These are phyloP conservation scores for Byasa hedistus DNA, from an alignment of 2,888 invertebrate species.

Conservation along the genomic window DNA sequence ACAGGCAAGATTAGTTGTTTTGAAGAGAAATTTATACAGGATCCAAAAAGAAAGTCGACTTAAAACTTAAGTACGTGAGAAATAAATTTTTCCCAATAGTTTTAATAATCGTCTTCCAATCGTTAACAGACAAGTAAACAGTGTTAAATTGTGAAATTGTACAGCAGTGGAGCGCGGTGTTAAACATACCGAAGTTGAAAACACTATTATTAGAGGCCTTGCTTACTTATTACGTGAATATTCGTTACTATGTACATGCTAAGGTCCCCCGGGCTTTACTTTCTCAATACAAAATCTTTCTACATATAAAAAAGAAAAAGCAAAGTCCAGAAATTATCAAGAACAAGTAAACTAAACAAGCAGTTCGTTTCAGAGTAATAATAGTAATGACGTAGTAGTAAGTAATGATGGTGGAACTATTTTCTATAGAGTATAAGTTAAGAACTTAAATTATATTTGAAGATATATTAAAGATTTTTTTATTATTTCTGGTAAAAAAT, in stretches of 20 bases:
- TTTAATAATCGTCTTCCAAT: slow-evolving; percentile 1
- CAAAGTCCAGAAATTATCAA: too few relatives aligned
- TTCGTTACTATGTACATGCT: slow-evolving; percentile 20
- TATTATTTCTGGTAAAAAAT: too few relatives aligned
- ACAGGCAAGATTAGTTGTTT: neutral
- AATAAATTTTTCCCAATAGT: neutral
- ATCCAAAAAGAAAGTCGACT: too few relatives aligned
- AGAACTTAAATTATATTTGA: too few relatives aligned
- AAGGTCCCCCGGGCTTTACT: neutral
- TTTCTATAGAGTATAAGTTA: too few relatives aligned
- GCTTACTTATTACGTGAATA: slow-evolving; percentile 22
- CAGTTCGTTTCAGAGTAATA: too few relatives aligned
- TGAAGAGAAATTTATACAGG: neutral
- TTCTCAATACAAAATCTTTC: neutral
- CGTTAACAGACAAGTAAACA: slow-evolving; percentile 21
- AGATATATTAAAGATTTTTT: too few relatives aligned
- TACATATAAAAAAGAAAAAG: too few relatives aligned
- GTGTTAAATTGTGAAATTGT: slow-evolving; percentile 17
- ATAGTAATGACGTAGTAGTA: too few relatives aligned
- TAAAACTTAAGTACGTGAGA: neutral
- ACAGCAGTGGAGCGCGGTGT: slow-evolving; percentile 19
- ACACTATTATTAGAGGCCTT: slow-evolving; percentile 26
- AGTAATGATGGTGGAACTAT: too few relatives aligned
- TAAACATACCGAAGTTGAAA: slow-evolving; percentile 27
- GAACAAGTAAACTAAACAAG: too few relatives aligned